phyloP scores from a whole-genome alignment of 2,113 vertebrate species.

The Acinonyx jubatus region DNA sequence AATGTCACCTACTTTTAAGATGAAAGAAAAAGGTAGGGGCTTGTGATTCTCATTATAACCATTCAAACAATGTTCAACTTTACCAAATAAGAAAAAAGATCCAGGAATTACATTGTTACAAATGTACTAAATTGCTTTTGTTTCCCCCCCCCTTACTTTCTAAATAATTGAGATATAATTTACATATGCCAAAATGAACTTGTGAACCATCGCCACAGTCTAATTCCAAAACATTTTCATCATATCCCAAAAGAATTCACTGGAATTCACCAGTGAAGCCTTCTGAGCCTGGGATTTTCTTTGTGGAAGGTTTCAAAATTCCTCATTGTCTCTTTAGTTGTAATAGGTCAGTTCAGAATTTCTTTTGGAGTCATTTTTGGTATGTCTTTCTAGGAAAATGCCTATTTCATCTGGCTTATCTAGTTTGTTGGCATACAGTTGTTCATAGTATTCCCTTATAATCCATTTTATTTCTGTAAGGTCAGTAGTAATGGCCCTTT shows the following conservation, averaged over 20 bases:
- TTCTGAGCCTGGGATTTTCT: background rate
- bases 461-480: background rate
- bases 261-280: background rate
- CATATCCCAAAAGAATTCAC: background rate
- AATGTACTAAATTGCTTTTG: background rate
- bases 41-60: background rate
- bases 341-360: background rate
- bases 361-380: background rate
- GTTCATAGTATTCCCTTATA: background rate
- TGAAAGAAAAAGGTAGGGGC: background rate
- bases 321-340: background rate
- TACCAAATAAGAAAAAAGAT: background rate
- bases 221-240: constrained; percentile 3
- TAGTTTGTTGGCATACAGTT: background rate
- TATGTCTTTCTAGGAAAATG: background rate
- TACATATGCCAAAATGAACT: background rate
- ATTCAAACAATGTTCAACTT: constrained; percentile 15
- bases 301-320: background rate
- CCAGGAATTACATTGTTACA: background rate
- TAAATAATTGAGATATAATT: background rate
- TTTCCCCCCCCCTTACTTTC: background rate
- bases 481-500: background rate
- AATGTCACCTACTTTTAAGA: constrained; percentile 18
- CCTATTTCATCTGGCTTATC: background rate
- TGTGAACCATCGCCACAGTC: background rate